Evolutionary conservation across 2,113 vertebrate genomes (phyloP).

Genomic region (Sapajus apella): DNA sequence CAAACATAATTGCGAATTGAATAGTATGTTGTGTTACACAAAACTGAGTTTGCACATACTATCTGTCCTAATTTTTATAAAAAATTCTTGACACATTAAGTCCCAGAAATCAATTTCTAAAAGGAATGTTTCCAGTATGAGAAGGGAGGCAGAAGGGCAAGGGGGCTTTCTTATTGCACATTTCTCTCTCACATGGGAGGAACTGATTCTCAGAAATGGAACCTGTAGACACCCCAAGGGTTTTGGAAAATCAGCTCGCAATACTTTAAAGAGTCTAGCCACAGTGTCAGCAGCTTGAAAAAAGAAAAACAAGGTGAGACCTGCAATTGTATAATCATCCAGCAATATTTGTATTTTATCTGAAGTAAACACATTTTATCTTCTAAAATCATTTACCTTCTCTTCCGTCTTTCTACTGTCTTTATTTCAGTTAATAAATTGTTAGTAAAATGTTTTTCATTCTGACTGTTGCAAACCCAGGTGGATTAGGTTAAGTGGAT

Average conservation of each 20-base stretch:
- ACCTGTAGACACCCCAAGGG: neutral
- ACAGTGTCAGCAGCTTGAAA: neutral
- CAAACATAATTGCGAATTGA: no score
- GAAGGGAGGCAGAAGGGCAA: neutral
- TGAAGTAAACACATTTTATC: neutral
- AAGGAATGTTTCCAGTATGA: neutral
- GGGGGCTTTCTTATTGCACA: neutral
- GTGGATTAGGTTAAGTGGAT: neutral
- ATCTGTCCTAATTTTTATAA: no score
- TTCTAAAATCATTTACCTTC: neutral
- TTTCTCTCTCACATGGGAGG: neutral
- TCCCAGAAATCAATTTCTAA: neutral
- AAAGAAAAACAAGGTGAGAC: neutral
- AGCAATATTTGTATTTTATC: neutral
- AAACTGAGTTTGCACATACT: no score
- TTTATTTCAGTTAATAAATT: neutral
- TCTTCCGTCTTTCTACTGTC: neutral
- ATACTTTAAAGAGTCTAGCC: neutral
- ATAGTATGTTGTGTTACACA: no score
- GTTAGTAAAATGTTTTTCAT: neutral
- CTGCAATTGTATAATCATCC: neutral
- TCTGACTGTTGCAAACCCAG: neutral
- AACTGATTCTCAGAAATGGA: neutral
- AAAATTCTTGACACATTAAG: no score
- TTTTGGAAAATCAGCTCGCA: neutral